Evolutionary conservation across 2,888 invertebrate genomes (phyloP).

Genomic region (Leptinotarsa tumamoca): DNA sequence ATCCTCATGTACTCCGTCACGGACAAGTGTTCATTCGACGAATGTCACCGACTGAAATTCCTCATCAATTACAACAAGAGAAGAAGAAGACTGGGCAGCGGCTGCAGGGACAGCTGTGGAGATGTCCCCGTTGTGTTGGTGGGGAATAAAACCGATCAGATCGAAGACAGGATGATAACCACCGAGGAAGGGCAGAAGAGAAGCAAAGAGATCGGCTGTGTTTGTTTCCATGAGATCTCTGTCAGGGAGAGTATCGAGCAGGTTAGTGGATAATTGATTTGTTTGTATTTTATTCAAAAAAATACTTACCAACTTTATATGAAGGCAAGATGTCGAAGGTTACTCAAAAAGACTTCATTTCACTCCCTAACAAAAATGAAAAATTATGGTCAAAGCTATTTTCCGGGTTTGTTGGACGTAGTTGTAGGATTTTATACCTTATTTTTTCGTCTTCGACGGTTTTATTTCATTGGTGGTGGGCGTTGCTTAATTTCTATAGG

Average conservation of each 20-base stretch:
- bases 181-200: slow-evolving; percentile 80
- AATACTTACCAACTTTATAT: too few species aligned
- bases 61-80: slow-evolving; percentile 84
- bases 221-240: slow-evolving; percentile 87
- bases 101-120: slow-evolving; percentile 70
- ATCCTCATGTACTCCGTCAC: slow-evolving; percentile 89
- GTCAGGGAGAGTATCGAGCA: slow-evolving; percentile 86
- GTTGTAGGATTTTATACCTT: too few species aligned
- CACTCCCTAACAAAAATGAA: too few species aligned
- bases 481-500: too few species aligned
- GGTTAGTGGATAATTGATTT: slow-evolving; percentile 64
- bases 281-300: too few species aligned
- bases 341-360: too few species aligned
- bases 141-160: slow-evolving; percentile 84
- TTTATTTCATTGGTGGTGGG: too few species aligned
- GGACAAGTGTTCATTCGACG: slow-evolving; percentile 90
- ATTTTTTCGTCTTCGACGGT: too few species aligned
- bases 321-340: too few species aligned
- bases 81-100: slow-evolving; percentile 74
- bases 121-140: slow-evolving; percentile 85
- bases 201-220: slow-evolving; percentile 83
- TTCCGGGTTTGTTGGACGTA: too few species aligned
- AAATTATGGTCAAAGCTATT: too few species aligned
- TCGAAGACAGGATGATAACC: slow-evolving; percentile 84
- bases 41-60: slow-evolving; percentile 85